phyloP scores from a whole-genome alignment of 2,888 invertebrate species.

The Sceliomorpha sp. region DNA sequence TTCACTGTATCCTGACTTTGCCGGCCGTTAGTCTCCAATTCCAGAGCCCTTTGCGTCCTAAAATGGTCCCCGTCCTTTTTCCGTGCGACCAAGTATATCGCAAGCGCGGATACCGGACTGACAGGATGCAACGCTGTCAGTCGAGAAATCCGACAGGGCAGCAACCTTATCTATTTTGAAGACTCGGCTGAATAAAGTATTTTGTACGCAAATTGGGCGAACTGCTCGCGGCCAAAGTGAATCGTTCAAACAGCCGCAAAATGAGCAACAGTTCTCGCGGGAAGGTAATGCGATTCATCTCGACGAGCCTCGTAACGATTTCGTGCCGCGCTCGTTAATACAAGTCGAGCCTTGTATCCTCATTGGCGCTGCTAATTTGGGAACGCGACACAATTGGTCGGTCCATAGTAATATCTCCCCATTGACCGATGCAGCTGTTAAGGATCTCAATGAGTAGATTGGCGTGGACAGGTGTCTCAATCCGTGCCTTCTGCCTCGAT shows the following conservation, averaged over 20 bases:
- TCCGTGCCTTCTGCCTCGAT: constrained; percentile 37
- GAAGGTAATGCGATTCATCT: constrained; percentile 39
- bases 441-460: constrained; percentile 77
- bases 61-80: too few relatives aligned
- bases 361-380: constrained; percentile 68
- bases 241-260: constrained; percentile 32
- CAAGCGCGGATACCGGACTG: too few relatives aligned
- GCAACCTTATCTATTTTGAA: constrained; percentile 26
- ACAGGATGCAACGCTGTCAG: too few relatives aligned
- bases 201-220: constrained; percentile 34
- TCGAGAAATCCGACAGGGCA: constrained; percentile 29
- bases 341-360: constrained; percentile 39
- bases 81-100: too few relatives aligned
- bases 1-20: too few relatives aligned
- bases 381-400: constrained; percentile 68
- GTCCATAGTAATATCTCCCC: constrained; percentile 62
- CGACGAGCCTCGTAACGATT: constrained; percentile 47
- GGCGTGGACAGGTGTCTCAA: constrained; percentile 72
- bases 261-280: constrained; percentile 21
- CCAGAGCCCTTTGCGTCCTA: too few relatives aligned
- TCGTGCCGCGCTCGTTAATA: constrained; percentile 55
- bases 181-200: constrained; percentile 30
- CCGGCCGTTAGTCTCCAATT: too few relatives aligned
- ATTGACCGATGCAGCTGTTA: constrained; percentile 74
- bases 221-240: constrained; percentile 12